These are phyloP conservation scores for Heterotilapia buettikoferi DNA, from an alignment of 2,113 vertebrate species.

Conservation along the genomic window DNA sequence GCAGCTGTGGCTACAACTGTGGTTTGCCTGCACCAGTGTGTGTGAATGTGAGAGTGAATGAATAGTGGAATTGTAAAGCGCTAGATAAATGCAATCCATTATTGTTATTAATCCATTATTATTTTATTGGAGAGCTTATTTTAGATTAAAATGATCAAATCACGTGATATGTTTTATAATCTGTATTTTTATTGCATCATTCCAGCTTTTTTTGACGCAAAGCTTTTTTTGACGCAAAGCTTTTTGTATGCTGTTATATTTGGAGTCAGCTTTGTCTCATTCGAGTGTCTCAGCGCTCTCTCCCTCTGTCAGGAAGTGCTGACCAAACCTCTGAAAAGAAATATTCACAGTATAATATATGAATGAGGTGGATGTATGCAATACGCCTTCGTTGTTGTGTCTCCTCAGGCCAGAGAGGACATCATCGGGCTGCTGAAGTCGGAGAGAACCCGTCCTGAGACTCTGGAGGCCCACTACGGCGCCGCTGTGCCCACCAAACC, in stretches of 20 bases:
- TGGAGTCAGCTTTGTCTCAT: not conserved
- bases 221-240: not conserved
- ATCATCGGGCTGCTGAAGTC: slow-evolving; percentile 89
- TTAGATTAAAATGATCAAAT: not conserved
- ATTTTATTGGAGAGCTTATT: not conserved
- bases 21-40: not conserved
- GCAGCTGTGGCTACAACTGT: not conserved
- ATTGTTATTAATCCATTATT: not conserved
- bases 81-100: not conserved
- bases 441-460: slow-evolving; percentile 79
- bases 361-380: not conserved
- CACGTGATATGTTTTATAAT: not conserved
- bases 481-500: slow-evolving; percentile 78
- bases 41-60: not conserved
- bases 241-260: not conserved
- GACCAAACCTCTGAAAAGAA: not conserved
- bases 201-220: not conserved
- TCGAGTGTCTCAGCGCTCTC: not conserved
- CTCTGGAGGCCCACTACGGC: slow-evolving; percentile 89
- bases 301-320: not conserved
- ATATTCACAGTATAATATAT: not conserved
- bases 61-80: not conserved
- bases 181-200: not conserved
- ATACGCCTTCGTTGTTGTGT: not conserved
- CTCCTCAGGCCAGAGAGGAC: slow-evolving; percentile 88